These are phyloP conservation scores for Acanthoscelides obtectus DNA, from an alignment of 2,888 invertebrate species.

Conservation along the genomic window DNA sequence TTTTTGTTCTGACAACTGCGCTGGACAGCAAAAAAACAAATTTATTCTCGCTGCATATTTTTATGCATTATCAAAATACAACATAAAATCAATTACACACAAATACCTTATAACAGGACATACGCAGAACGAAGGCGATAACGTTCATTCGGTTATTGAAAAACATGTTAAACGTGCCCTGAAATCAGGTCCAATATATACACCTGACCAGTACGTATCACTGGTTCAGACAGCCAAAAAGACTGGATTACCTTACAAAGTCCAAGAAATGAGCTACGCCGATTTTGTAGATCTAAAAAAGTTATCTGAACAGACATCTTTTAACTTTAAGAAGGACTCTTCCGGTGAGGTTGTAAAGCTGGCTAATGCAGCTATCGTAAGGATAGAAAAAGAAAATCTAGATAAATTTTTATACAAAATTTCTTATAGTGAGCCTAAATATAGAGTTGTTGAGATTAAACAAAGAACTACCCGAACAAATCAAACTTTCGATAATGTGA, in stretches of 20 bases:
- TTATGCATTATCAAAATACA: conserved; percentile 14
- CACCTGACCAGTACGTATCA: conserved; percentile 11
- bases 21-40: conserved; percentile 22
- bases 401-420: conserved; percentile 11
- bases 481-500: conserved; percentile 1
- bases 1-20: conserved; percentile 32
- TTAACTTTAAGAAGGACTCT: conserved; percentile 6
- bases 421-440: conserved; percentile 8
- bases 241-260: conserved; percentile 12
- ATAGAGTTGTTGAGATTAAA: conserved; percentile 2
- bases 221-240: conserved; percentile 13
- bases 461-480: conserved; percentile 2
- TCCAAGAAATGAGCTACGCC: conserved; percentile 12
- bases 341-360: conserved; percentile 3
- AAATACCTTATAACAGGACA: conserved; percentile 16
- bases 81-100: conserved; percentile 16
- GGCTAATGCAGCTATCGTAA: conserved; percentile 6
- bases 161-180: conserved; percentile 13
- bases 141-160: conserved; percentile 17
- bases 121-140: conserved; percentile 16
- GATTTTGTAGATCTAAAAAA: conserved; percentile 16
- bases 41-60: conserved; percentile 21
- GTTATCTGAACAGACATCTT: conserved; percentile 3
- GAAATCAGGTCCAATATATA: conserved; percentile 19
- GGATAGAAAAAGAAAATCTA: conserved; percentile 5